Conservation (phyloP, 2,888 invertebrate species). For the Melitaea athalia region DNA sequence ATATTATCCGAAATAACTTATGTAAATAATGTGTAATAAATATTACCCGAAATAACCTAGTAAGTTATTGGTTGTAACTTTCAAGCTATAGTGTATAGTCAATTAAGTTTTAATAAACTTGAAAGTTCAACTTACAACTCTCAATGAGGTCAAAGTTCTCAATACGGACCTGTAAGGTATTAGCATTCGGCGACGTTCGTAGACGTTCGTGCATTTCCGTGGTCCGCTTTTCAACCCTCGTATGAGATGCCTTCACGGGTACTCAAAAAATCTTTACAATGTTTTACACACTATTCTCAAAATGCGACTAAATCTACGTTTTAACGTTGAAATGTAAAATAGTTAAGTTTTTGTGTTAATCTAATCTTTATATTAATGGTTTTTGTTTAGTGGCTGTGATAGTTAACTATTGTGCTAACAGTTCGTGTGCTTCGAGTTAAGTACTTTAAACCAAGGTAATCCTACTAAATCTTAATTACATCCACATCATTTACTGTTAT, state of each 20-base stretch:
- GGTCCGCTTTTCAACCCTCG: constrained; percentile 71
- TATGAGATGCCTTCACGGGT: constrained; percentile 66
- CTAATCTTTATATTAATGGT: constrained; percentile 49
- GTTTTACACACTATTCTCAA: constrained; percentile 55
- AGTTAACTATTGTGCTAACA: constrained; percentile 59
- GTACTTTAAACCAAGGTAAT: constrained; percentile 31
- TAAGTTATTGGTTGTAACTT: not conserved
- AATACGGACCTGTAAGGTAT: constrained; percentile 63
- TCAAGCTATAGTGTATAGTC: not conserved
- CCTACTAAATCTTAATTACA: not conserved
- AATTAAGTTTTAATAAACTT: not conserved
- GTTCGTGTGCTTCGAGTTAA: constrained; percentile 38
- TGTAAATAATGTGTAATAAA: no score
- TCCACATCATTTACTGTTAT: not conserved
- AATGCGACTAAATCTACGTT: constrained; percentile 60
- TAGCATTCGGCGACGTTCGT: constrained; percentile 73
- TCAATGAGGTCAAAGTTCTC: constrained; percentile 29
- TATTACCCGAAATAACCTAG: not conserved
- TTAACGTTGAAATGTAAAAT: constrained; percentile 43
- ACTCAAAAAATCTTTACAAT: constrained; percentile 72
- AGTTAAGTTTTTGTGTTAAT: constrained; percentile 47
- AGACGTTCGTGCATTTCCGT: constrained; percentile 70
- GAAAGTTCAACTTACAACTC: not conserved
- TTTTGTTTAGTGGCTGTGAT: constrained; percentile 64
- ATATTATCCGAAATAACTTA: not conserved